Conservation (phyloP, 1,140 invertebrate genomes). For the Antheraea mylitta region DNA sequence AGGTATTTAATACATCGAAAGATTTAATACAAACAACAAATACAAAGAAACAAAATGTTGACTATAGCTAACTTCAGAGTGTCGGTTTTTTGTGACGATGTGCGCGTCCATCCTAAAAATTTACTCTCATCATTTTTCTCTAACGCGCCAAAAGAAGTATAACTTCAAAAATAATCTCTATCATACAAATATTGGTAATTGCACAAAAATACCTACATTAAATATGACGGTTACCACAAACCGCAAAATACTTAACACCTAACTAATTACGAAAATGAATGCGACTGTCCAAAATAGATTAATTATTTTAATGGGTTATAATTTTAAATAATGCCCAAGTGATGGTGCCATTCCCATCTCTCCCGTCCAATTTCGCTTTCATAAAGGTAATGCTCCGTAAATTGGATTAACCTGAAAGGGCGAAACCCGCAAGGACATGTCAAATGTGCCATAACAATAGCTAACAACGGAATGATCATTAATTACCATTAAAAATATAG, state of each 20-base stretch:
- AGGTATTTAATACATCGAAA: too few species aligned
- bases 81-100: too few species aligned
- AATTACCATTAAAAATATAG: conserved; percentile 10
- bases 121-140: too few species aligned
- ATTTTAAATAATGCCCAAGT: conserved; percentile 10
- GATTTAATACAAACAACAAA: too few species aligned
- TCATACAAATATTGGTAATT: not conserved
- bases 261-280: conserved; percentile 4
- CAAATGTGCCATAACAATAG: conserved; percentile 21
- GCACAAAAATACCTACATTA: not conserved
- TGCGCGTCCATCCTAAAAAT: too few species aligned
- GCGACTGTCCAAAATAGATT: conserved; percentile 10
- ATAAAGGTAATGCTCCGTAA: conserved; percentile 26
- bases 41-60: too few species aligned
- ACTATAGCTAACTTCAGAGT: too few species aligned
- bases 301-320: conserved; percentile 18
- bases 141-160: too few species aligned
- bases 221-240: not conserved
- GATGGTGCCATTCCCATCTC: conserved; percentile 24
- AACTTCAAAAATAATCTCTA: too few species aligned
- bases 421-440: conserved; percentile 23
- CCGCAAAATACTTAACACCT: conserved; percentile 4
- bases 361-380: conserved; percentile 23
- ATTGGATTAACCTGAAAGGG: conserved; percentile 26
- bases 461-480: conserved; percentile 18